These are phyloP conservation scores for Bryconaethiops microstoma DNA, from an alignment of 2,797 vertebrate species.

Conservation along the genomic window DNA sequence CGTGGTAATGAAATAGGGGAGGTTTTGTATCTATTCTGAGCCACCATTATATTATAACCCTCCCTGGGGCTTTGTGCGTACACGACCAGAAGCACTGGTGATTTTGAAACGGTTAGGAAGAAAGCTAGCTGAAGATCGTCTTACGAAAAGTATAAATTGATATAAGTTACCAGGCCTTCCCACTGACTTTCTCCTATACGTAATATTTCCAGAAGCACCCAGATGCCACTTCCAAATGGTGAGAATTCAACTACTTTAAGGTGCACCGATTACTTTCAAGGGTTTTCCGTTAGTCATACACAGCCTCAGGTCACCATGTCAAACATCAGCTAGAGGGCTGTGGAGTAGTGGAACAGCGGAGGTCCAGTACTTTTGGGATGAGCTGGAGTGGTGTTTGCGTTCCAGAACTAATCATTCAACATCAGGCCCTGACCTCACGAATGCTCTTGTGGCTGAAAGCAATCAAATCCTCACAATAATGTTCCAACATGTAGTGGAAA, in stretches of 20 bases:
- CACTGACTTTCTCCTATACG: no score
- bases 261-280: no score
- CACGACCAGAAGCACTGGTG: slow-evolving; percentile 4
- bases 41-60: slow-evolving; percentile 11
- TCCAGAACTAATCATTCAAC: not conserved
- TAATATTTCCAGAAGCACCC: no score
- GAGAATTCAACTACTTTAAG: no score
- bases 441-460: not conserved
- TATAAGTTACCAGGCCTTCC: no score
- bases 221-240: no score
- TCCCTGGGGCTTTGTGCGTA: slow-evolving; percentile 11
- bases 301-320: no score
- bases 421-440: not conserved
- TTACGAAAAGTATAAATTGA: no score
- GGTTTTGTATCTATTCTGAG: slow-evolving; percentile 11
- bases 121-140: not conserved
- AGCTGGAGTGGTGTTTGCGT: not conserved
- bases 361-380: not conserved
- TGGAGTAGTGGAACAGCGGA: no score
- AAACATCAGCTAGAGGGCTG: no score
- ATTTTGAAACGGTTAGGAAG: not conserved
- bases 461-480: not conserved
- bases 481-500: no score
- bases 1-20: not conserved
- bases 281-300: no score